Base-by-base conservation (phyloP, 2,797 vertebrate genomes). In the Danio jaintianensis region DNA sequence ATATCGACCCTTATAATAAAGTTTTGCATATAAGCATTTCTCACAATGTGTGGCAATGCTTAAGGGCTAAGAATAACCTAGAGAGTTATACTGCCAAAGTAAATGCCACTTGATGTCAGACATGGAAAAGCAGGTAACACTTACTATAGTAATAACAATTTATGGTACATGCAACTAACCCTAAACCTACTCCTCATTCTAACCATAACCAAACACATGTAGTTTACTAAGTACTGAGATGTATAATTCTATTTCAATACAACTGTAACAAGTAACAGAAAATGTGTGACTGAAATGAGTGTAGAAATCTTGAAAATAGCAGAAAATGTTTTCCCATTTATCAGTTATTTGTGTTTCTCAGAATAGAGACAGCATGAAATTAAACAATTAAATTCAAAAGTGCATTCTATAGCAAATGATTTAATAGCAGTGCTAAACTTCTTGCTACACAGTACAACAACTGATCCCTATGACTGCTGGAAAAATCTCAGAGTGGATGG, bases 1-100 rank as follows among this genome's bases (percentile, higher is more conserved):
- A 72, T 81, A 48, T 10, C 16, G 45, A 71, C 38, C 55, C 40
- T 78, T 18, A 6, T 50, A 82, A 58, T 73, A 20, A 64, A 11
- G 4, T 10, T 29, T 52, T 78, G n/a, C 43, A 43, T 64, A 53
- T 72, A 63, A 52, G 13, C 62, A 67, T 82, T 81, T 71, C 52
- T 73, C 63, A 66, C 59, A 64, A 12, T 70, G 11, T 36, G 29
- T 50, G 40, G 8, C n/a, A 10, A 15, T 6, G 40, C 36, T 77
- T 77, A 43, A 70, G 48, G 12, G 29, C 58, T 82, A 47, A 69
- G 15, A 71, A 63, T 71, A 71, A 40, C 69, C 66, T 68, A 55
- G 36, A 64, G 75, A 82, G 70, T 47, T 56, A 47, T 16, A 47
- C 22, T 70, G 40, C 20, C 13, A 38, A 38, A 15, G 16, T 61